Evolutionary conservation across 92 coral and sea anemone species (phyloP), one percentile per base, ranked within the genome.

Genomic region (Umimayanthus chanpuru): DNA sequence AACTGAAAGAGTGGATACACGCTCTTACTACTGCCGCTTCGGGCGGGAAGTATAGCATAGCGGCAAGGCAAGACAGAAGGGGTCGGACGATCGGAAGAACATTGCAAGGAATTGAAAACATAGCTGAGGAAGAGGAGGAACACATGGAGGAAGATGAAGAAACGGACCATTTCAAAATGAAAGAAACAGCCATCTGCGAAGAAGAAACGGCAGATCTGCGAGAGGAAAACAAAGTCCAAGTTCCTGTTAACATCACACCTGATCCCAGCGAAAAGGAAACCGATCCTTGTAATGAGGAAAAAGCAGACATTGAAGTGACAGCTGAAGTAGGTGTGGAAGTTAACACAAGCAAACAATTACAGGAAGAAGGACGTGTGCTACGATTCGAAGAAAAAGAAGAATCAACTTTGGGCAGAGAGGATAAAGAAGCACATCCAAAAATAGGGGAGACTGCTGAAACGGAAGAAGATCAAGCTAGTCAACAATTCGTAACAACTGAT

Each of bases 1-100:
- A 92, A 66, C 96, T 97, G 36, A 94, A 96, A 89, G 98, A 96
- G 77, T 97, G 99, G 99, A 94, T 97, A 86, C 93, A 93, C 39
- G 99, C 97, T 36, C 88, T 97, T 73, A 95, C 96, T 38, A 92
- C 92, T 16, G 99, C 99, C 4, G 98, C 99, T 25, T 92, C 98
- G 5, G 97, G 97, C 68, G 96, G 98, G 44, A 96, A 95, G 66
- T 91, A 94, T 78, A 88, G 84, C 67, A 61, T 86, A 61, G 76
- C 90, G 72, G 66, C 82, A 1, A 80, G 86, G 47, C 85, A 90
- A 16, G 91, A 89, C 18, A 88, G 88, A 58, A 82, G 92, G 29
- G 87, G 89, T 43, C 44, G 89, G 23, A 43, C 85, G 26, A 90
- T 84, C 18, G 81, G 89, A 1, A 85, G 84, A 32, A 90, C 87